A percentile compares a stretch with the other conserved stretches of the same genome.
Conservation (phyloP, 2,113 vertebrate species). For the Genyomyrus donnyi region DNA sequence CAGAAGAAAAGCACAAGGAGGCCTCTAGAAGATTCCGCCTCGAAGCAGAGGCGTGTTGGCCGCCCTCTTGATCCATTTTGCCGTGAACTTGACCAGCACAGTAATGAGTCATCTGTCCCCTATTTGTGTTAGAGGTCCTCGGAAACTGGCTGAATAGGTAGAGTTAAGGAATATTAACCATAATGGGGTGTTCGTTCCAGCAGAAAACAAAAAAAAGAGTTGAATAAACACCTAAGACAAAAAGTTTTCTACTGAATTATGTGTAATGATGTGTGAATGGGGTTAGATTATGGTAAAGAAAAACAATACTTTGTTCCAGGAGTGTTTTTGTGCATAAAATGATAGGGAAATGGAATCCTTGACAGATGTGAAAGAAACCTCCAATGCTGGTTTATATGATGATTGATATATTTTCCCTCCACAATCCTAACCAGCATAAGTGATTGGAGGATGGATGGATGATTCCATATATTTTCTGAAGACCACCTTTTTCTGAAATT, state of each 20-base stretch:
- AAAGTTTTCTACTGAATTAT: neutral
- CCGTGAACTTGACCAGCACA: conserved; percentile 15
- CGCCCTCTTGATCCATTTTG: neutral
- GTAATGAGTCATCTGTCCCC: conserved; percentile 10
- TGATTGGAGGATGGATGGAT: neutral
- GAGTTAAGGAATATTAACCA: neutral
- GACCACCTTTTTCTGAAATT: neutral
- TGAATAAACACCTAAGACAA: neutral
- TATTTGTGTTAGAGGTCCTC: neutral
- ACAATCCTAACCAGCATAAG: neutral
- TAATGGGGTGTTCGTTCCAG: neutral
- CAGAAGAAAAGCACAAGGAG: neutral
- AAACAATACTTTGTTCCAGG: neutral
- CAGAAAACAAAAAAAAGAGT: neutral
- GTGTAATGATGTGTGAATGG: neutral
- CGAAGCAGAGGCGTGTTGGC: neutral
- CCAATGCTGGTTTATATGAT: neutral
- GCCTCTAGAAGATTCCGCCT: neutral
- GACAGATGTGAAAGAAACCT: neutral
- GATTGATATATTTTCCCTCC: neutral
- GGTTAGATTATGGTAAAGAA: neutral
- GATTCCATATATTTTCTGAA: neutral
- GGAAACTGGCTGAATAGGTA: neutral
- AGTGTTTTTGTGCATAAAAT: neutral
- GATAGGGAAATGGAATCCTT: neutral